Base-by-base conservation (phyloP, 1,140 invertebrate genomes). In the Bathynomus jamesi region DNA sequence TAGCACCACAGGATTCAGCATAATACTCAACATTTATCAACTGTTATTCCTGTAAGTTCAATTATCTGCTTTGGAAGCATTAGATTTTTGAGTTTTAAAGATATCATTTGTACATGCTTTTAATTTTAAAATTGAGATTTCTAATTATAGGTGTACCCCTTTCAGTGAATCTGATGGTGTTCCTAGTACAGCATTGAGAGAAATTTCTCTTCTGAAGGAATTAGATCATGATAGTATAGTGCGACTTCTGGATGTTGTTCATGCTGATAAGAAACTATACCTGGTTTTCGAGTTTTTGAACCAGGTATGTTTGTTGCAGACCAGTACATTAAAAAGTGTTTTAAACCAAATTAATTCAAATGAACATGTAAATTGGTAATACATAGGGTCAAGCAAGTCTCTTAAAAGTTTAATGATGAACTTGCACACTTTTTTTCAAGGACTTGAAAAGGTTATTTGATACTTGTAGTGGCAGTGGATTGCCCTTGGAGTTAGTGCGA, bases 201-300 rank as follows among this genome's bases (percentile, higher is more conserved):
- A 98, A 86, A 96, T 98, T 78, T 92, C 93, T 2, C 83, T 98
- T n/a, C 82, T 98, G 40, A 94, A 93, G 80, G 91, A 94, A 80
- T 83, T 98, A 8, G 86, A 90, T 30, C 95, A 98, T 86, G 88
- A 89, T 4, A 92, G 92, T 78, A 89, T 98, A 71, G 91, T 98
- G 21, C 89, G 91, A 77, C 85, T 98, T 0, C 87, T 91, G 67
- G 93, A 95, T 84, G 90, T 95, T 28, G 86, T 95, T 63, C 88
- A 91, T 69, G 87, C 87, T 3, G 88, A 91, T 69, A 85, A 87
- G 28, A 93, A 91, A 81, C 81, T 96, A 0, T 95, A 91, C 80
- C 85, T 98, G 69, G 94, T 98, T 11, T 98, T 98, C 84, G 96
- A 98, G 85, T 96, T 90, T 82, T 85, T 98, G 61, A 89, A 94